Evolutionary conservation across 2,113 vertebrate genomes (phyloP), one percentile per base, ranked within the genome.

Genomic region (Suncus etruscus): DNA sequence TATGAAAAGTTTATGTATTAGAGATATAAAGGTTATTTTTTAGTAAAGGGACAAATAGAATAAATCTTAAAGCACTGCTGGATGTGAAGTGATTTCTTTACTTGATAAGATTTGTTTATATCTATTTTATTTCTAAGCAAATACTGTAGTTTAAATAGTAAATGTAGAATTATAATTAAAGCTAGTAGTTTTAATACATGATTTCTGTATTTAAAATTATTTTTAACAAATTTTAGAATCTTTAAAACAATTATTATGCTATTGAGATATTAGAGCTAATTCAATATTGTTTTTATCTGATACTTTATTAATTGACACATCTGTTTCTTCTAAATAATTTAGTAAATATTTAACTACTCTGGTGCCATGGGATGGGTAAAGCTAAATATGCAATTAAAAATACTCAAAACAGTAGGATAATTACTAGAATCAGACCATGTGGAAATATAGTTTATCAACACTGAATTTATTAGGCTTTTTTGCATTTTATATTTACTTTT

Each of bases 311-410:
- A 95, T 90, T 65, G 2, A 51, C 80, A 8, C 39, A 91, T 50
- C 58, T 94, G 32, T 94, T 81, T 70, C 4, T 91, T 90, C 25
- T 92, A 87, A 93, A 93, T 82, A 91, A 85, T 74, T 91, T 91
- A 96, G 47, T 86, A 89, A 93, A 65, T 94, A 90, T 85, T 90
- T 88, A 94, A 65, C 10, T 80, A 6, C 73, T 77, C 7, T 48
- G 15, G 10, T 90, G 31, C 47, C 76, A 39, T 87, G 45, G 29
- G 76, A 80, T 69, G 90, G 8, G 76, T 91, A 91, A 91, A 79
- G 11, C 14, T 89, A 91, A 94, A 72, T 22, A 84, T 61, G 15
- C 39, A 90, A 91, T 92, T 93, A 73, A 77, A 93, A 89, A 50
- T 24, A 92, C 63, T 83, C 47, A 88, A 69, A 93, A 91, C 22